A percentile compares a stretch with the other conserved stretches of the same genome.
phyloP scores from a whole-genome alignment of 2,113 vertebrate genomes.

The Xiphorhynchus elegans region DNA sequence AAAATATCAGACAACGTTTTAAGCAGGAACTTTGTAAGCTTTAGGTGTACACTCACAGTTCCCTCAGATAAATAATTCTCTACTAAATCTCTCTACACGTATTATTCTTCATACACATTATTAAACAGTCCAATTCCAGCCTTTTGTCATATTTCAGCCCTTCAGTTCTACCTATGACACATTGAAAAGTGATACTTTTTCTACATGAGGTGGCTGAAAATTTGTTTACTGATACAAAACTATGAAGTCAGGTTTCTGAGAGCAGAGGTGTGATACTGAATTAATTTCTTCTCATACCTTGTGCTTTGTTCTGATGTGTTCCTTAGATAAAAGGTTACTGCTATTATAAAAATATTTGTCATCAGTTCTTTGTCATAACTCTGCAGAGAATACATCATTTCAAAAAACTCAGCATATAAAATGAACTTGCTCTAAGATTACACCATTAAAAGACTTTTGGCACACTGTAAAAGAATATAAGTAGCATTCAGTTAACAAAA shows the following conservation, averaged over 20 bases:
- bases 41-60: background rate
- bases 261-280: fast-evolving
- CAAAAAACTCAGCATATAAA: background rate
- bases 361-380: background rate
- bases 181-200: background rate
- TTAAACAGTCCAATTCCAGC: background rate
- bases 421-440: background rate
- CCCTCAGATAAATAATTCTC: background rate
- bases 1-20: background rate
- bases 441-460: background rate
- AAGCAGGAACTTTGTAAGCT: background rate
- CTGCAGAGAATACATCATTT: background rate
- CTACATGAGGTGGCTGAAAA: background rate
- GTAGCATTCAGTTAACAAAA: background rate
- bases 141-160: background rate
- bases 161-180: background rate
- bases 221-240: background rate
- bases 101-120: background rate
- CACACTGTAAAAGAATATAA: background rate
- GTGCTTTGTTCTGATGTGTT: background rate
- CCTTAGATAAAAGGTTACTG: background rate
- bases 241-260: background rate
- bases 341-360: background rate
- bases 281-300: background rate
- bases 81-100: background rate